phyloP scores from a whole-genome alignment of 2,888 invertebrate species.

The Rutpela maculata region DNA sequence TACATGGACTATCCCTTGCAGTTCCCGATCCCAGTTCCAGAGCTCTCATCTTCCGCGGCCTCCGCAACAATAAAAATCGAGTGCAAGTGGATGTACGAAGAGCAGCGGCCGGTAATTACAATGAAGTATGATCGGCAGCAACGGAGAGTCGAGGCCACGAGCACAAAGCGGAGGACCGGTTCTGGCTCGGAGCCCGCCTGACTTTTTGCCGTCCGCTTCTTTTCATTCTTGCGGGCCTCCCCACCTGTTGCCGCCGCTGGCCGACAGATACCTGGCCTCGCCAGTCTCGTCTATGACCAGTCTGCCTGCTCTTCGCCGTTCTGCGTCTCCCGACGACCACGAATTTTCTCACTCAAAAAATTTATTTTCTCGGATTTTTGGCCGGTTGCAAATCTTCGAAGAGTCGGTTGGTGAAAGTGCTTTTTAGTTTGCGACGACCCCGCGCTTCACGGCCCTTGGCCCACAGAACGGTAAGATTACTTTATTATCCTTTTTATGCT shows the following conservation, averaged over 20 bases:
- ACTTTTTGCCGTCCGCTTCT: constrained; percentile 38
- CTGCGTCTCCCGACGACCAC: constrained; percentile 16
- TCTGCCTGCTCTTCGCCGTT: constrained; percentile 43
- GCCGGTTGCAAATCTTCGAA: constrained; percentile 11
- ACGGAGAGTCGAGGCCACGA: constrained; percentile 59
- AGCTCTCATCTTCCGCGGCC: not conserved
- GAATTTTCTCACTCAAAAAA: constrained; percentile 20
- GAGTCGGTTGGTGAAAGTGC: constrained; percentile 20
- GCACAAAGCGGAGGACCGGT: constrained; percentile 33
- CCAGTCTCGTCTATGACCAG: constrained; percentile 50
- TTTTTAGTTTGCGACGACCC: constrained; percentile 5
- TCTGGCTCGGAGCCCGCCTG: constrained; percentile 30
- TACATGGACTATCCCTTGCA: not conserved
- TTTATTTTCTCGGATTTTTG: not conserved
- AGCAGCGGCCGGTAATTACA: constrained; percentile 60
- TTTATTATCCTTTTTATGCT: constrained; percentile 9
- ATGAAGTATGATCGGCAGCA: constrained; percentile 59
- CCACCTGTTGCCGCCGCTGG: constrained; percentile 46
- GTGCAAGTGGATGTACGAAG: constrained; percentile 56
- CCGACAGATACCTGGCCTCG: constrained; percentile 49
- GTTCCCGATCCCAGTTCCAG: not conserved
- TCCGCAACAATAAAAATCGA: constrained; percentile 56
- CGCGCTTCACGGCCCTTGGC: not conserved
- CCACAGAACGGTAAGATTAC: constrained; percentile 26
- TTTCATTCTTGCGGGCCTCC: constrained; percentile 33